Evolutionary conservation across 2,797 vertebrate genomes (phyloP), one percentile per base, ranked within the genome.

Genomic region (Brachyrhaphis roseni): DNA sequence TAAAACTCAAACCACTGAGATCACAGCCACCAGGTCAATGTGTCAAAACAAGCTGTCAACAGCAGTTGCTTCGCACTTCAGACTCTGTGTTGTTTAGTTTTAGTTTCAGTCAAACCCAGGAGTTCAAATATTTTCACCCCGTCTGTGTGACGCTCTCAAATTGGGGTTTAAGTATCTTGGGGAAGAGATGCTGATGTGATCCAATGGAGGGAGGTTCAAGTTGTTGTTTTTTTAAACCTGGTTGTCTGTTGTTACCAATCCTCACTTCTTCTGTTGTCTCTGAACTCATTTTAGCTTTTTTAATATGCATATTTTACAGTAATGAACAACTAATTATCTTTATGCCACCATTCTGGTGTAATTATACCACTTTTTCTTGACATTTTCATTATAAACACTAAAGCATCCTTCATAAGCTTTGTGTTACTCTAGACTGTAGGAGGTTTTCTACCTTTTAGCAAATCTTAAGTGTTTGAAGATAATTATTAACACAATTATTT

Each of bases 21-120:
- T 78, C 71, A 55, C 31, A 43, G 43, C 7, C 46, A 34, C 10
- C 72, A 66, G 34, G 34, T 26, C 43, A 68, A 51, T 5, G 8
- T 72, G 80, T 77, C 76, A 73, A 73, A 57, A 84, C 46, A 78
- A 81, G 55, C 76, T 76, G 66, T 62, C 47, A 59, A 46, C 41
- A 77, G 34, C 16, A 64, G 5, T 23, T 46, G 28, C 57, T 66
- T 34, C 47, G 51, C 31, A 23, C 43, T 41, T 59, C 57, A 57
- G 45, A 41, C 41, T 51, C 26, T 34, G 36, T 26, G 26, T 55
- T 13, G 49, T 72, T 66, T 31, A 46, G 55, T 57, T 68, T 34
- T 26, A 26, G 18, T 3, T 62, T 78, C 26, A 53, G 57, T 53
- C 46, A 23, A 66, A 79, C 16, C 28, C 20, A 51, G 36, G 36